Conservation (phyloP, 2,888 invertebrate genomes). For the Gisinianus flammeolus region DNA sequence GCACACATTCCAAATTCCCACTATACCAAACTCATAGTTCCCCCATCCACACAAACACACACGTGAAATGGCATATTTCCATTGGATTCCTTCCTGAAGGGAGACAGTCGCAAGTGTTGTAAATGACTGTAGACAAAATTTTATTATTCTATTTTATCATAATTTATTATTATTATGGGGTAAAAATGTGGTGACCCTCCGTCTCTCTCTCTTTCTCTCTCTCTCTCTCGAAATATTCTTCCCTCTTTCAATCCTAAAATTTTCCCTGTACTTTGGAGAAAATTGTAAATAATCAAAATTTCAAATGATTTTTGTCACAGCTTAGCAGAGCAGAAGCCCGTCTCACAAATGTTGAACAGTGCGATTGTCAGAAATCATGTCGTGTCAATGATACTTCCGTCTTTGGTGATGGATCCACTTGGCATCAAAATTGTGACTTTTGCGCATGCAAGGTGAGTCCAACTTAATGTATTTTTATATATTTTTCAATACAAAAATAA, state of each 20-base stretch:
- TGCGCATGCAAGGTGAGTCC: slow-evolving; percentile 81
- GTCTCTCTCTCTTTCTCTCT: background rate
- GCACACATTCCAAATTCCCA: background rate
- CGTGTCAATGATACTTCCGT: slow-evolving; percentile 76
- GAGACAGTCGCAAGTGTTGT: background rate
- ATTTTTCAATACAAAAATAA: too few species aligned
- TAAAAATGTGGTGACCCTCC: too few species aligned
- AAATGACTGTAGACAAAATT: background rate
- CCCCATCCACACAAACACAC: background rate
- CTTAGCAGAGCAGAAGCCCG: slow-evolving; percentile 80
- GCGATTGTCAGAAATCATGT: slow-evolving; percentile 90
- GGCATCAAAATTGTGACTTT: slow-evolving; percentile 83
- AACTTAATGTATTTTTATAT: background rate
- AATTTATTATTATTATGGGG: background rate
- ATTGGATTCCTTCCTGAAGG: too few species aligned
- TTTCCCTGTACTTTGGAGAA: background rate
- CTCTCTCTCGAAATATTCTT: background rate
- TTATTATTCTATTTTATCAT: background rate
- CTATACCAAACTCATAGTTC: background rate
- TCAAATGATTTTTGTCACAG: slow-evolving; percentile 66
- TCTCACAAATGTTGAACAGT: slow-evolving; percentile 79
- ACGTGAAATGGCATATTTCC: too few species aligned
- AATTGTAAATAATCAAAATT: too few species aligned
- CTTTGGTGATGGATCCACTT: slow-evolving; percentile 81
- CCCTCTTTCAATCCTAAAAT: background rate